Evolutionary conservation across 2,113 vertebrate species (phyloP), one percentile per base, ranked within the genome.

Genomic region (Laterallus jamaicensis): DNA sequence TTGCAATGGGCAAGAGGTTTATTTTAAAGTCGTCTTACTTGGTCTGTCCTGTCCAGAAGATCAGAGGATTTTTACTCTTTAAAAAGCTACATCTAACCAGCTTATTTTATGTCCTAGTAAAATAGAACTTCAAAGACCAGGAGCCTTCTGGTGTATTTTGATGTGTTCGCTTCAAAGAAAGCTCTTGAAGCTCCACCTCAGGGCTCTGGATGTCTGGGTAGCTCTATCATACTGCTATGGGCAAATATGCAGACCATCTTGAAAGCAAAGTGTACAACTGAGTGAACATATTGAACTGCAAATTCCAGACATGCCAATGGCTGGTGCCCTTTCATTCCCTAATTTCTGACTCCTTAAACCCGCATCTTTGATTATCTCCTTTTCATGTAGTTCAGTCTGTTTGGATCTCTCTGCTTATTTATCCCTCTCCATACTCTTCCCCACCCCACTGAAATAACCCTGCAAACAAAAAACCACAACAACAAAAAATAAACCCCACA

Each of bases 61-160:
- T 82, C 70, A 79, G 70, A 89, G 47, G 15, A 0, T 13, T 50
- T 91, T 37, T 40, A 6, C 42, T 80, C 24, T 92, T 86, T 62
- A 83, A 93, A 95, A 90, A 68, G 29, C 47, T 68, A 77, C 37
- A 32, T 63, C 52, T 93, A 75, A 60, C 25, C 60, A 58, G 24
- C 32, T 60, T 68, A 55, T 89, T 92, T 84, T 78, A 28, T 84
- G 60, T 84, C 78, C 47, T 60, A 14, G 56, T 68, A 86, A 86
- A 95, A 62, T 39, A 77, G 63, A 90, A 21, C 90, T 94, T 85
- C 92, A 85, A 85, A 92, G 90, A 88, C 31, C 31, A 76, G 39
- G 58, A 64, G 70, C 35, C 50, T 94, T 76, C 75, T 68, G 18
- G 67, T 80, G 19, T 63, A 56, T 92, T 94, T 85, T 62, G 85